Evolutionary conservation across 2,113 vertebrate genomes (phyloP), one percentile per base, ranked within the genome.

Genomic region (Lophotis ruficrista): DNA sequence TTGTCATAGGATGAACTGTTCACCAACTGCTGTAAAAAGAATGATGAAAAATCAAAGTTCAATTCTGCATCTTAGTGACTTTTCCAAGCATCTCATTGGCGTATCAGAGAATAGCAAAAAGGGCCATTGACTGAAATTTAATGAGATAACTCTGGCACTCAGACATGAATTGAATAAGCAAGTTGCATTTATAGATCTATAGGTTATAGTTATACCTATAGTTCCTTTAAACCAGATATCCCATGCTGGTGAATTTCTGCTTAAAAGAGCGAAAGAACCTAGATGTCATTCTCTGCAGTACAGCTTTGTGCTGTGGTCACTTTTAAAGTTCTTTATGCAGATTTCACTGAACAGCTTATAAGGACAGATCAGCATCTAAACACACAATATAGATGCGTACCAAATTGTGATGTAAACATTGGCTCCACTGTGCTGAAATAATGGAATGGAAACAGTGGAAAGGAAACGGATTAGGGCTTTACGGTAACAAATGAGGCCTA

Each of bases 271-370:
- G 68, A 38, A 60, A 80, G 41, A 50, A 65, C 38, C 73, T 33
- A 6, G 0, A 6, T 0, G 1, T n/a, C 23, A 1, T 38, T 56
- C 37, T 72, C 28, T 68, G 50, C 53, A 56, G 1, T 45, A 45
- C 37, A 78, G 13, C 61, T 83, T 65, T 72, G 58, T 28, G 50
- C 25, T 0, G 0, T 15, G 28, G 56, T 14, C 43, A 17, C 14
- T 81, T 62, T 17, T 47, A 19, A 56, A 18, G n/a, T 30, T 41
- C 47, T 92, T 87, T 6, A 11, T 35, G 65, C 22, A 54, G 41
- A 53, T 81, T 78, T 68, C 64, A 30, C 22, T 31, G 62, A 83
- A 15, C 21, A 81, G 30, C 41, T 87, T 87, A 5, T 33, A 47
- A 61, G 71, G n/a, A 56, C 27, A 81, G 69, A 62, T 41, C 73